Conservation (phyloP, 2,797 vertebrate genomes). For the Phoebastria nigripes region DNA sequence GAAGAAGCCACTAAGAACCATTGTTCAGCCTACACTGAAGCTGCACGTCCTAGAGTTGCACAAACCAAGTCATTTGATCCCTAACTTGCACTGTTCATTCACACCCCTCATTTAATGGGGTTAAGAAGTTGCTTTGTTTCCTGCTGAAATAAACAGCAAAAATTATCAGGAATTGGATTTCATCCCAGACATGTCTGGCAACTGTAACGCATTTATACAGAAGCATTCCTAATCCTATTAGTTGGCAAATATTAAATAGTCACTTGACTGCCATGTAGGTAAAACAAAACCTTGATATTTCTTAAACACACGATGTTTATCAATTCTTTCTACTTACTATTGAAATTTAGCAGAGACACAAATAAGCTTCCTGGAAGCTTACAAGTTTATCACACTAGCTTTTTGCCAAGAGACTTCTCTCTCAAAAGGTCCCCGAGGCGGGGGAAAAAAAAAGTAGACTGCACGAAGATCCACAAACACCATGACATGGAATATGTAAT, state of each 20-base stretch:
- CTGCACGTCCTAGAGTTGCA: not conserved
- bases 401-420: not conserved
- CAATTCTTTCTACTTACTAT: not conserved
- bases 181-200: not conserved
- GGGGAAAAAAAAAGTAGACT: accelerated
- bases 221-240: slow-evolving; percentile 23
- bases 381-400: not conserved
- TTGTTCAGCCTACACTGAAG: not conserved
- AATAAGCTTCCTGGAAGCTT: not conserved
- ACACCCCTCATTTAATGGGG: not conserved
- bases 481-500: not conserved
- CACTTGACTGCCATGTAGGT: not conserved
- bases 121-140: slow-evolving; percentile 16
- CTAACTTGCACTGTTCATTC: not conserved
- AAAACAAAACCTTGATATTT: slow-evolving; percentile 3
- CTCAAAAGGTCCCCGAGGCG: not conserved
- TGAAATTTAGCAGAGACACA: not conserved
- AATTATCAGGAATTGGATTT: not conserved
- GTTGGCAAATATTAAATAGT: not conserved
- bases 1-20: not conserved
- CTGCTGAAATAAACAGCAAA: not conserved
- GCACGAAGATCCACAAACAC: not conserved
- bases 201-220: not conserved
- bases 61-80: not conserved
- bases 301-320: not conserved